These are phyloP conservation scores for Brenthis ino DNA, from an alignment of 2,888 invertebrate genomes.

Conservation along the genomic window DNA sequence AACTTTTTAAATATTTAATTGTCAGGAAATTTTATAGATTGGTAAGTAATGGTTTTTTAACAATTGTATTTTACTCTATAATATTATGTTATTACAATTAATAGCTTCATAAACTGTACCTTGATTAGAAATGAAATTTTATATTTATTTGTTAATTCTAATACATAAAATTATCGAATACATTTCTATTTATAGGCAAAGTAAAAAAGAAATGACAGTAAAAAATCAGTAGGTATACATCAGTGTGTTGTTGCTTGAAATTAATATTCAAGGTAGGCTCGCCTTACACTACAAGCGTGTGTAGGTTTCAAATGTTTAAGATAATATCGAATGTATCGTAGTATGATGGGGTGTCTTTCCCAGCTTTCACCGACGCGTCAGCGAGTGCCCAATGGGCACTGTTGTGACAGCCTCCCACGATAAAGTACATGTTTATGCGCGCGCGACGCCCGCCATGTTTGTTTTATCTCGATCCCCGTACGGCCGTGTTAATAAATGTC, in stretches of 20 bases:
- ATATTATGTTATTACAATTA: too few relatives aligned
- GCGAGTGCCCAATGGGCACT: conserved; percentile 66
- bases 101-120: too few relatives aligned
- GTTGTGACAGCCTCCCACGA: conserved; percentile 82
- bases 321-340: conserved; percentile 66
- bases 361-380: conserved; percentile 77
- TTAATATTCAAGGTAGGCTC: conserved; percentile 2
- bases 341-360: conserved; percentile 64
- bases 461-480: conserved; percentile 79
- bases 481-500: conserved; percentile 79
- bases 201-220: background rate
- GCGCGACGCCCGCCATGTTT: conserved; percentile 80
- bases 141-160: too few relatives aligned
- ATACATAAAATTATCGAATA: too few relatives aligned
- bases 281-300: conserved; percentile 48
- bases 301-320: conserved; percentile 70
- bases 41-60: too few relatives aligned
- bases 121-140: too few relatives aligned
- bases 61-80: too few relatives aligned
- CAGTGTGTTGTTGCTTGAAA: background rate
- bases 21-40: background rate
- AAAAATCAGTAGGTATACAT: too few relatives aligned
- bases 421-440: conserved; percentile 77
- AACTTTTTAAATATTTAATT: conserved; percentile 40
- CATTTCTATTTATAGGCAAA: too few relatives aligned